Base-by-base conservation (phyloP, 2,888 invertebrate species). In the Catocala nupta region DNA sequence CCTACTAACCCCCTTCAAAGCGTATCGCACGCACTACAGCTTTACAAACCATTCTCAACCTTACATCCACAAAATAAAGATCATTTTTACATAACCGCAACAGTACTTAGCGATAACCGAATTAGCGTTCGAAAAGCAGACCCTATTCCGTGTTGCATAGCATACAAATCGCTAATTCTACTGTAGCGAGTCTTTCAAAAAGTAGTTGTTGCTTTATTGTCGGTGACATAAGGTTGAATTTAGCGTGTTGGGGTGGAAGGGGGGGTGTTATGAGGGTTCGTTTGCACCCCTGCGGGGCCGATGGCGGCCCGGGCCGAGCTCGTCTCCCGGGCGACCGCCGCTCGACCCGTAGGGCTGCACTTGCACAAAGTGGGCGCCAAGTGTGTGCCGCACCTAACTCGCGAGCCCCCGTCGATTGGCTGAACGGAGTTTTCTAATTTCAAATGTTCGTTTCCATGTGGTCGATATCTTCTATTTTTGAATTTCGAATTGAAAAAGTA, bases 51-150 rank as follows among this genome's bases (percentile, higher is more conserved):
- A 83, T 68, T 72, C 61, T 67, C 72, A 76, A 80, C 80, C 71
- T 56, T 85, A 80, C 59, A 44, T 34, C 61, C 6, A 49, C 33
- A 34, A 1, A 9, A 63, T 73, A 84, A 66, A 77, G 81, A 70
- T 55, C 53, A 68, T 70, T 80, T 81, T 82, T 11, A 66, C 65
- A 62, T 60, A 65, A 45, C 59, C 55, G 62, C 58, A 65, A 59
- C 65, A 64, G 71, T 79, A 85, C 72, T 77, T 77, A 79, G 85
- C 84, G 88, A 88, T 90, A 90, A 91, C 86, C 82, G 87, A 91
- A 92, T 92, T 90, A 91, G 87, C 85, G 88, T 88, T 90, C 84
- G 87, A 82, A 91, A 91, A 90, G 89, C 90, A 86, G 86, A 90
- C 90, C 88, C 86, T 91, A 91, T 91, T 90, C 83, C 85, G 81